Base-by-base conservation (phyloP, 2,113 vertebrate species). In the Haemorhous mexicanus region DNA sequence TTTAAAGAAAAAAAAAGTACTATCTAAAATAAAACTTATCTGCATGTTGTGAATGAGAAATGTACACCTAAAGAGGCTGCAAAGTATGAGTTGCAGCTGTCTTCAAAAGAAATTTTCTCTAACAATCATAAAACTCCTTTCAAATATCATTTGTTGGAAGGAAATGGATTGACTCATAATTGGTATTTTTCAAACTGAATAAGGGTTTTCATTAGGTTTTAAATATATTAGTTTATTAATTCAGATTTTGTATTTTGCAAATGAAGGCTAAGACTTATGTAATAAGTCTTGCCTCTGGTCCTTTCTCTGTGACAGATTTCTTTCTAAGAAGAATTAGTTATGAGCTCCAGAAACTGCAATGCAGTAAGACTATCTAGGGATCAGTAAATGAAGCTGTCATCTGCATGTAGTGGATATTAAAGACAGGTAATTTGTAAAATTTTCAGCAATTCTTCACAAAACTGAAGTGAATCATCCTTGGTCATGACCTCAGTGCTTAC, bases 171-270 rank as follows among this genome's bases (percentile, higher is more conserved):
- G 22, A 74, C 39, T 95, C 85, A 53, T n/a, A 85, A 52, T 22
- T 58, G 56, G 9, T 35, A 12, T 24, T 43, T 90, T 77, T 19
- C 73, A 61, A 84, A 61, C 7, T 6, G 43, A 59, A n/a, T 35
- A 63, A 83, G 10, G 18, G 10, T 68, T 93, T 93, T 80, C 28
- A 69, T 81, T 13, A 35, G 37, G 15, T 77, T 90, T 92, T 50
- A 92, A 95, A 84, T 70, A 84, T 12, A 80, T 12, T 63, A 44
- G 59, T 93, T 95, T 90, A 32, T 82, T 92, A 78, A 76, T 63
- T 87, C 53, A 74, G 66, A 56, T 96, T 94, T 69, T 11, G 2
- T 67, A 58, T 56, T 77, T 78, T 89, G 58, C 30, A 81, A 90
- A 81, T 92, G 35, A 78, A 33, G 43, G 47, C 26, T 41, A 58